These are phyloP conservation scores for Gymnothorax javanicus DNA, from an alignment of 2,797 vertebrate species.

Conservation along the genomic window DNA sequence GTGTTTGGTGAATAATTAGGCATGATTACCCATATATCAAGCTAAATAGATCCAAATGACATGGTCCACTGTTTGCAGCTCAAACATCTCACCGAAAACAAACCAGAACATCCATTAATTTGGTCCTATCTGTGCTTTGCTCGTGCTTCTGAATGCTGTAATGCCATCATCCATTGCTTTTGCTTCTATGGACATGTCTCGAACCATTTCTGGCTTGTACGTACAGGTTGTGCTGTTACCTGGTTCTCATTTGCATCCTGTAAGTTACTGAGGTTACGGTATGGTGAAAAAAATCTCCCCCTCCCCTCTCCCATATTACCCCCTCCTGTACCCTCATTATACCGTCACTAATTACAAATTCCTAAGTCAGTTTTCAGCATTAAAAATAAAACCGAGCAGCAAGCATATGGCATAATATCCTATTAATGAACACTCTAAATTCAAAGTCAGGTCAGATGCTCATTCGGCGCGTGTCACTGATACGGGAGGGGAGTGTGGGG, in stretches of 20 bases:
- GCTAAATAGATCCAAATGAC: too few species aligned
- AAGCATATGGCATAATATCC: constrained; percentile 99
- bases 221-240: background rate
- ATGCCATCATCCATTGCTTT: too few species aligned
- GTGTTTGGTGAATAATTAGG: too few species aligned
- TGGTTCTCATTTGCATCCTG: background rate
- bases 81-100: too few species aligned
- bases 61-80: too few species aligned
- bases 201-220: too few species aligned
- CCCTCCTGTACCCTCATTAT: constrained; percentile 96
- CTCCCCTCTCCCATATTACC: constrained; percentile 84
- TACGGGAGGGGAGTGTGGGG: constrained; percentile 64
- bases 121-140: too few species aligned
- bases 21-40: too few species aligned
- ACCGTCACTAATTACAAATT: constrained; percentile 98
- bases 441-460: constrained; percentile 99
- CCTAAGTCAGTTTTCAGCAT: constrained; percentile 93
- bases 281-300: constrained; percentile 74
- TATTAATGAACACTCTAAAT: constrained; percentile 99
- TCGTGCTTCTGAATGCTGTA: too few species aligned
- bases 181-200: too few species aligned
- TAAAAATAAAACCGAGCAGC: constrained; percentile 91
- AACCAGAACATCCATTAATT: too few species aligned
- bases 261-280: constrained; percentile 51
- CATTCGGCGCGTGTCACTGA: constrained; percentile 90